phyloP scores from a whole-genome alignment of 2,113 vertebrate species.

The Elachura formosa region DNA sequence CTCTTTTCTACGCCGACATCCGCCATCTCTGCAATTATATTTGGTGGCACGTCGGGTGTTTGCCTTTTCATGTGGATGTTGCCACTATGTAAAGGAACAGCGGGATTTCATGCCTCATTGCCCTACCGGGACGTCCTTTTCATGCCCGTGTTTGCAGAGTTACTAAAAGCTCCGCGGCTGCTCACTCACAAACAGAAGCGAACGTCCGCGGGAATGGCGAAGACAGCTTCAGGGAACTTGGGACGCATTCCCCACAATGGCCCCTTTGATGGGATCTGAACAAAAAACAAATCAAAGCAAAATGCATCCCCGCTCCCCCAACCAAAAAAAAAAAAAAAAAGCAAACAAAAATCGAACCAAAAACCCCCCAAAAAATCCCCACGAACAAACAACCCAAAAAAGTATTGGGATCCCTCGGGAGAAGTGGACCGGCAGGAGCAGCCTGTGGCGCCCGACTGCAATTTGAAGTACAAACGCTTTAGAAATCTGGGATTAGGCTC shows the following conservation, averaged over 20 bases:
- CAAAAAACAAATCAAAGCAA: neutral
- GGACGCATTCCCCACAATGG: neutral
- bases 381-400: neutral
- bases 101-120: constrained; percentile 54
- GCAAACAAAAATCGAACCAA: neutral
- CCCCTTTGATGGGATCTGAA: neutral
- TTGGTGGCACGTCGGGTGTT: neutral
- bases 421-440: neutral
- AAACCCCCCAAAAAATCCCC: neutral
- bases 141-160: constrained; percentile 1
- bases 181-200: neutral
- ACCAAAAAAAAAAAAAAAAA: too few species aligned
- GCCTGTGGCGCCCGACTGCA: neutral
- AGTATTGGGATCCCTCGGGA: neutral
- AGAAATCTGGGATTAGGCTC: neutral
- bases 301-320: neutral
- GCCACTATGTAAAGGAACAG: neutral
- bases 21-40: neutral
- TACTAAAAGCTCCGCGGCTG: neutral
- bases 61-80: neutral
- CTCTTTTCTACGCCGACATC: neutral
- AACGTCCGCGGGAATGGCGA: neutral
- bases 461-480: neutral
- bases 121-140: constrained; percentile 40
- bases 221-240: neutral